Evolutionary conservation across 1,140 invertebrate genomes (phyloP).

Genomic region (Zaprionus ornatus): DNA sequence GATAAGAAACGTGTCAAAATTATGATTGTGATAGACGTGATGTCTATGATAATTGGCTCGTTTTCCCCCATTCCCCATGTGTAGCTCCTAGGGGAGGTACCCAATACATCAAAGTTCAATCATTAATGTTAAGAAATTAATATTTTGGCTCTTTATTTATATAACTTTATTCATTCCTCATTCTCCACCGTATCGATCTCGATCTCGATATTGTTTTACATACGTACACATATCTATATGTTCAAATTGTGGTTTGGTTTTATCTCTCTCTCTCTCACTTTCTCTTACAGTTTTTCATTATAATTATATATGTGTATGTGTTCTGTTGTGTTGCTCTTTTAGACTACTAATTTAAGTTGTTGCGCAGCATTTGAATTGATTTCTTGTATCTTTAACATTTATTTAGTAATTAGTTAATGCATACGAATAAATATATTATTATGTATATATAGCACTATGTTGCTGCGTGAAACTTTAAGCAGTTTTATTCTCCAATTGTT

Average conservation of each 20-base stretch:
- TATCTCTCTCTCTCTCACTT: neutral
- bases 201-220: conserved; percentile 34
- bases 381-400: conserved; percentile 49
- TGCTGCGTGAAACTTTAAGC: conserved; percentile 73
- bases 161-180: conserved; percentile 68
- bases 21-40: conserved; percentile 29
- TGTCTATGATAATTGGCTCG: conserved; percentile 39
- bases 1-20: conserved; percentile 23
- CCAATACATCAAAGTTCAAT: conserved; percentile 47
- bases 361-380: conserved; percentile 48
- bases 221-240: conserved; percentile 26
- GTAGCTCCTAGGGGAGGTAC: neutral
- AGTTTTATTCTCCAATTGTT: conserved; percentile 56
- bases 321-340: conserved; percentile 17
- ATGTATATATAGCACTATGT: conserved; percentile 71
- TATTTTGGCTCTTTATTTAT: conserved; percentile 48
- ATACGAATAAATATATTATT: conserved; percentile 72
- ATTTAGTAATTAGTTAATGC: conserved; percentile 60
- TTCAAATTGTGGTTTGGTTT: conserved; percentile 27
- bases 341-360: conserved; percentile 43
- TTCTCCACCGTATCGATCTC: conserved; percentile 32
- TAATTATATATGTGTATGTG: conserved; percentile 16
- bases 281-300: conserved; percentile 28
- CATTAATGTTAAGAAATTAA: conserved; percentile 34
- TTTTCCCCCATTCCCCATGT: conserved; percentile 15